Conservation (phyloP, 2,797 vertebrate species). For the Pipistrellus pipistrellus region DNA sequence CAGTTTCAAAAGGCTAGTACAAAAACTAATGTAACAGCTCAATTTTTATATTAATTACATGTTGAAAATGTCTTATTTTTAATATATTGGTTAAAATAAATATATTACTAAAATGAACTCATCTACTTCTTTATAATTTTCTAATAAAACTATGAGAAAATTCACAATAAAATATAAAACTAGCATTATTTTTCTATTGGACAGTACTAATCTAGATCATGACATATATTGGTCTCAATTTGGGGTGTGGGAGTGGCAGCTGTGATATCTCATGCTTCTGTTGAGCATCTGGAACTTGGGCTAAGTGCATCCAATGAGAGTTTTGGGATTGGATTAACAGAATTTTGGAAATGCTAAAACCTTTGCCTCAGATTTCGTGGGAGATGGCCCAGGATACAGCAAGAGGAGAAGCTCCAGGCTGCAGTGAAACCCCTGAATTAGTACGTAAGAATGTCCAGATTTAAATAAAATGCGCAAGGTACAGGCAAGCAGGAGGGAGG, state of each 20-base stretch:
- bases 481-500: not conserved
- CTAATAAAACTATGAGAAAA: conserved; percentile 18
- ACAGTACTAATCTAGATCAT: not conserved
- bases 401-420: not conserved
- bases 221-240: not conserved
- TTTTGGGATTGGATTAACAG: too few species aligned
- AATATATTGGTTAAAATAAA: conserved; percentile 18
- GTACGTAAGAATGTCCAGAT: not conserved
- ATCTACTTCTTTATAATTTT: not conserved
- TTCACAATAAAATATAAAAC: not conserved
- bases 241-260: not conserved
- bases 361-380: not conserved
- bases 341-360: not conserved
- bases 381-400: not conserved
- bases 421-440: not conserved
- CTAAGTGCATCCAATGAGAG: too few species aligned
- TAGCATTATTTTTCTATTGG: not conserved
- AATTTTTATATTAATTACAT: conserved; percentile 21
- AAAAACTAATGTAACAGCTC: not conserved
- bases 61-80: not conserved
- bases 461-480: not conserved
- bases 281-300: not conserved
- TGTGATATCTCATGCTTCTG: not conserved
- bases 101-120: conserved; percentile 18
- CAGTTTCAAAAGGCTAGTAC: not conserved